Percentiles rank a stretch among this genome's conserved stretches.
These are phyloP conservation scores for Lasius platythorax DNA, from an alignment of 2,888 invertebrate species.

Conservation along the genomic window DNA sequence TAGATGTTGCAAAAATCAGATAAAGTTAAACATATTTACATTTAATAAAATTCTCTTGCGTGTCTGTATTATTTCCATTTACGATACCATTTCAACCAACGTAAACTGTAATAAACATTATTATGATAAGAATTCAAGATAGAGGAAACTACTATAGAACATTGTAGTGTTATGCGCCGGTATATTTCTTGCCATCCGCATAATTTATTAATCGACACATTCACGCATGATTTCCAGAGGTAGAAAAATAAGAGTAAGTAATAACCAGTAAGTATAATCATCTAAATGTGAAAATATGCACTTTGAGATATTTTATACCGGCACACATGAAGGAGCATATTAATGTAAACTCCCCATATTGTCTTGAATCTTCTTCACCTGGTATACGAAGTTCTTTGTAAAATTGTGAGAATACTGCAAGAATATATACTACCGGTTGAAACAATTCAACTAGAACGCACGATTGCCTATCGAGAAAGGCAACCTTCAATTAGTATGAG, in stretches of 20 bases:
- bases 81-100: too few relatives aligned
- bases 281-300: conserved; percentile 6
- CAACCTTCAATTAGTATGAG: neutral
- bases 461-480: neutral
- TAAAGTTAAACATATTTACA: too few relatives aligned
- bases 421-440: neutral
- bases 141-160: neutral
- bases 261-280: neutral
- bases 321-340: neutral
- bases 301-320: neutral
- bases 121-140: neutral
- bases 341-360: neutral
- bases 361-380: neutral
- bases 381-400: neutral
- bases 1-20: too few relatives aligned
- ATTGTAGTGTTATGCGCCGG: neutral
- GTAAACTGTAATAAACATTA: too few relatives aligned
- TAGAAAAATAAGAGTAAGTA: conserved; percentile 7
- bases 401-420: neutral
- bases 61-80: too few relatives aligned
- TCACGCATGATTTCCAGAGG: neutral
- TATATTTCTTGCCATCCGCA: neutral
- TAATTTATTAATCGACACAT: conserved; percentile 7
- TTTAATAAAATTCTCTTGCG: too few relatives aligned
- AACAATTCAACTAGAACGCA: neutral